Evolutionary conservation across 1,140 invertebrate species (phyloP), one percentile per base, ranked within the genome.

Genomic region (Ostrea denselamellosa): DNA sequence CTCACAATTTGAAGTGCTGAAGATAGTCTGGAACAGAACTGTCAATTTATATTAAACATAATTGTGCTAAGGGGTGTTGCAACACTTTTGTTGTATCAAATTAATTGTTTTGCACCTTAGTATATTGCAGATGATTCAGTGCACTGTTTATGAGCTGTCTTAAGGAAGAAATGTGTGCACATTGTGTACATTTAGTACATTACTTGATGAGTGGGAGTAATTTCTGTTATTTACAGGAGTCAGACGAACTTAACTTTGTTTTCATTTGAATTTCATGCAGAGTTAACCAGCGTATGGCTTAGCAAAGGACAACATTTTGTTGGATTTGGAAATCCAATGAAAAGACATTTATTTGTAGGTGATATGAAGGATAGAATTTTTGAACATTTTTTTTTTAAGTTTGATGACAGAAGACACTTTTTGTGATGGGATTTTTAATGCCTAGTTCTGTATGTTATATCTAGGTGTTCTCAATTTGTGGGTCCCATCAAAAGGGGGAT

Each of bases 401-500:
- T 62, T 62, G 3, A 62, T 19, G 14, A 77, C 28, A 28, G 14
- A 34, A 77, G 28, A 28, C 28, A 22, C 3, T 34, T 77, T 28
- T 28, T 77, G 0, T 28, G 28, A 77, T 28, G 22, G 68, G 28
- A 34, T 14, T 77, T 77, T 77, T 77, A 77, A 77, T 77, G 68
- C 28, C 68, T 28, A 77, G 28, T 77, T 77, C 68, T 77, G 68
- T 77, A 77, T 77, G 68, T 77, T 77, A 34, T 34, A 77, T 77
- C 68, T 77, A 77, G 68, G 68, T 77, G 28, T 28, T 77, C 68
- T 77, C 68, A 77, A 77, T 77, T 77, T 77, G 68, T 77, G 25
- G 68, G 68, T 77, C 68, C 68, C 14, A 77, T 77, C 25, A 77
- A 77, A 77, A n/a, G 58, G 68, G 68, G 68, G 28, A 34, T 77